Percentiles rank a stretch among this genome's conserved stretches.
Conservation (phyloP, 2,888 invertebrate genomes). For the Hymenopus coronatus region DNA sequence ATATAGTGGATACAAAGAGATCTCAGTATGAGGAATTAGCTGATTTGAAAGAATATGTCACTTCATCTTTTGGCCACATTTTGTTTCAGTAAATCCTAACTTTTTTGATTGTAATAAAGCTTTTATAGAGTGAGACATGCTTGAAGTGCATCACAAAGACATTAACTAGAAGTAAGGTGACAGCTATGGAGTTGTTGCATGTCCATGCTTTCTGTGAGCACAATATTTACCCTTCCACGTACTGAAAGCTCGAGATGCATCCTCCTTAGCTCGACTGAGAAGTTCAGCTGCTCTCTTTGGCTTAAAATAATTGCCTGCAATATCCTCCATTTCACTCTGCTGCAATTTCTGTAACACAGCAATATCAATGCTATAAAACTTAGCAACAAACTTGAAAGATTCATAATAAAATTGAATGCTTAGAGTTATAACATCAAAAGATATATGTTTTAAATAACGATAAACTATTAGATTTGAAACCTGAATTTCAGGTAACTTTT, state of each 20-base stretch:
- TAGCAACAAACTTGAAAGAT: too few relatives aligned
- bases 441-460: not conserved
- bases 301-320: constrained; percentile 71
- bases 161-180: not conserved
- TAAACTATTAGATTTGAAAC: too few relatives aligned
- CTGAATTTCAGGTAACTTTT: too few relatives aligned
- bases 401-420: not conserved
- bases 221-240: constrained; percentile 52
- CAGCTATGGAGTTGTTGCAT: constrained; percentile 7
- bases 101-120: too few relatives aligned
- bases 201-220: constrained; percentile 1
- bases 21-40: too few relatives aligned
- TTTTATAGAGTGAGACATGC: not conserved
- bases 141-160: not conserved
- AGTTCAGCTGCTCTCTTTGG: constrained; percentile 62
- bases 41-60: too few relatives aligned
- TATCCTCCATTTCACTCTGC: constrained; percentile 56
- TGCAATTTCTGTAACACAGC: constrained; percentile 51
- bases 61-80: too few relatives aligned
- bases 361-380: not conserved
- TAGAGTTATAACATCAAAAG: not conserved
- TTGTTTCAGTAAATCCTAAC: too few relatives aligned
- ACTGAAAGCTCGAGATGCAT: constrained; percentile 53
- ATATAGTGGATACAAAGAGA: too few relatives aligned
- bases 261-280: constrained; percentile 55